Conservation (phyloP, 2,113 vertebrate species). For the Mastomys coucha region DNA sequence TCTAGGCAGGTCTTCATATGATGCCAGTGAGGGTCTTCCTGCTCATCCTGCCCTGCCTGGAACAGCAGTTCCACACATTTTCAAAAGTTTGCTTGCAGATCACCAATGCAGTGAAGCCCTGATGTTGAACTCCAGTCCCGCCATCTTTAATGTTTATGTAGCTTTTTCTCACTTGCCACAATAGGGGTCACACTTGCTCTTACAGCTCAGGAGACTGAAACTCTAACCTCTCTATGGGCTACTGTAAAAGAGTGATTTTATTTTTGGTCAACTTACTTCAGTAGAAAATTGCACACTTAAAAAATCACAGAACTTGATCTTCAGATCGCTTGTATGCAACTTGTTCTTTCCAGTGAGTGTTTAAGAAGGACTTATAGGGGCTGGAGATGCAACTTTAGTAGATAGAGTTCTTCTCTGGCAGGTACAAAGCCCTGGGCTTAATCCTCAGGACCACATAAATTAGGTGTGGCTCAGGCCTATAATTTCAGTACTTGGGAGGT, state of each 20-base stretch:
- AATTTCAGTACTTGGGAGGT: neutral
- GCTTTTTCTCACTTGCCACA: neutral
- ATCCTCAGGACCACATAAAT: neutral
- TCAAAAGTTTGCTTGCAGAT: neutral
- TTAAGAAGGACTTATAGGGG: neutral
- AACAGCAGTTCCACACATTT: neutral
- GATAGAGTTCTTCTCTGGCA: neutral
- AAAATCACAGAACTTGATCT: neutral
- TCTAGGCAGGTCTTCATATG: neutral
- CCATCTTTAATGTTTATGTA: neutral
- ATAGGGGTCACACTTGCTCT: neutral
- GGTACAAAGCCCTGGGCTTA: no score
- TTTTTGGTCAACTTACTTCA: neutral
- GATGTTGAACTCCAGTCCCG: neutral
- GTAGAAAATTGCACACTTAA: slow-evolving; percentile 21
- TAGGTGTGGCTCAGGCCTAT: neutral
- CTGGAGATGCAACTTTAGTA: no score
- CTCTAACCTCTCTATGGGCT: neutral
- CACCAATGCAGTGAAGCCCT: neutral
- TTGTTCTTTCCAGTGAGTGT: neutral
- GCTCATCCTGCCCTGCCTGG: neutral
- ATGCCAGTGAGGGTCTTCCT: neutral
- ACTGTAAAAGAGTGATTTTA: neutral
- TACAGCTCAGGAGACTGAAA: neutral
- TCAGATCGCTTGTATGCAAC: neutral